A percentile compares a stretch with the other conserved stretches of the same genome.
phyloP scores from a whole-genome alignment of 2,113 vertebrate species.

The Lamprotornis superbus region DNA sequence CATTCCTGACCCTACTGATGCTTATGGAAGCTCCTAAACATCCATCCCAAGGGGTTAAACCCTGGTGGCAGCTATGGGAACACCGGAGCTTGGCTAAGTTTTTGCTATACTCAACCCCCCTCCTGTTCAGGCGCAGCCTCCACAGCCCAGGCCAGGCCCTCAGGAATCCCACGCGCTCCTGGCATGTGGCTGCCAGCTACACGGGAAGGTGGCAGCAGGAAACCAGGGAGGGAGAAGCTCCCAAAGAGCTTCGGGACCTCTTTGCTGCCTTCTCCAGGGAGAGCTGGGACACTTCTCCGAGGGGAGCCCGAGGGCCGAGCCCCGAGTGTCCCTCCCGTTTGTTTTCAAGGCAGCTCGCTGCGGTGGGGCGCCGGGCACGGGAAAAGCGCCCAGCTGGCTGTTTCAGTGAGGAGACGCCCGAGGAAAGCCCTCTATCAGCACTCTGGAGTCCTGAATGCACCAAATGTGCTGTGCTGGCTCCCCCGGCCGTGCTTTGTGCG shows the following conservation, averaged over 20 bases:
- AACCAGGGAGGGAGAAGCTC: background rate
- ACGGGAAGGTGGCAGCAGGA: background rate
- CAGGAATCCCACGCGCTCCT: background rate
- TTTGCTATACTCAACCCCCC: accelerated
- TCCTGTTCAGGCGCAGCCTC: background rate
- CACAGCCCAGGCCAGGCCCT: accelerated
- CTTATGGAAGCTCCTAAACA: background rate
- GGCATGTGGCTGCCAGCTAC: background rate
- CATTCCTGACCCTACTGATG: accelerated
- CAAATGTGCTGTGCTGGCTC: slow-evolving; percentile 62
- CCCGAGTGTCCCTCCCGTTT: background rate
- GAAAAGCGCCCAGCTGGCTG: slow-evolving; percentile 22
- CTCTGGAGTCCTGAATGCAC: background rate
- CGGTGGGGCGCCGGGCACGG: background rate
- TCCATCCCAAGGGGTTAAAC: background rate
- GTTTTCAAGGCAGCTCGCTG: background rate
- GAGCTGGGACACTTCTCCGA: background rate
- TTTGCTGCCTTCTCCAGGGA: background rate
- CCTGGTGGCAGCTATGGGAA: background rate
- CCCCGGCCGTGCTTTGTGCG: slow-evolving; percentile 32
- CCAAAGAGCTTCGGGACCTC: background rate
- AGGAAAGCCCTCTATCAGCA: slow-evolving; percentile 63
- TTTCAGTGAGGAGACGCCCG: background rate
- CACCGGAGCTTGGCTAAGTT: accelerated
- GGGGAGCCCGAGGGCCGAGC: background rate